These are phyloP conservation scores for Nannobrachium achirus DNA, from an alignment of 2,113 vertebrate species.

Conservation along the genomic window DNA sequence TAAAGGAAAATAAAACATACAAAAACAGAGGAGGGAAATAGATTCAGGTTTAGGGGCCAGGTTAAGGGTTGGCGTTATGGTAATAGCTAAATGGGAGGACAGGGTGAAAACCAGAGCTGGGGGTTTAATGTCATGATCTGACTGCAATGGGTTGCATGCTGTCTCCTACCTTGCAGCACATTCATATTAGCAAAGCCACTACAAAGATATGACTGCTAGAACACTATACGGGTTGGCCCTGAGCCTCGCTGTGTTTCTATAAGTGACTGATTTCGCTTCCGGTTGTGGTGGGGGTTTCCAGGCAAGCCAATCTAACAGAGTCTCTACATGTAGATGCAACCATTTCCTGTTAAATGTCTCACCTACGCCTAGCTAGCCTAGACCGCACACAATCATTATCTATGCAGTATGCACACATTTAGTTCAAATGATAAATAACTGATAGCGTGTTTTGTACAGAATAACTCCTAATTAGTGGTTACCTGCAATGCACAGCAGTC, in stretches of 20 bases:
- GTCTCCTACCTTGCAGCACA: slow-evolving; percentile 15
- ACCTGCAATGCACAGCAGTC: background rate
- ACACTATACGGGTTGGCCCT: slow-evolving; percentile 24
- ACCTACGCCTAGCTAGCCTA: slow-evolving; percentile 45
- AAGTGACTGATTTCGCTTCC: slow-evolving; percentile 63
- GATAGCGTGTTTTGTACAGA: background rate
- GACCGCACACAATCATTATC: slow-evolving; percentile 15
- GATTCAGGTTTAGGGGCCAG: background rate
- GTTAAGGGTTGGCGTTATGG: slow-evolving; percentile 6
- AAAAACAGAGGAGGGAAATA: slow-evolving; percentile 18
- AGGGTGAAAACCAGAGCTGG: slow-evolving; percentile 8
- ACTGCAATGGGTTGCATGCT: slow-evolving; percentile 5
- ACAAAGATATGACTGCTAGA: slow-evolving; percentile 16
- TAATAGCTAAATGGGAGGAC: slow-evolving; percentile 21
- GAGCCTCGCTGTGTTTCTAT: slow-evolving; percentile 47
- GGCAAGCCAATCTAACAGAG: slow-evolving; percentile 58
- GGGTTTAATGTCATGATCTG: background rate
- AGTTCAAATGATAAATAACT: slow-evolving; percentile 5
- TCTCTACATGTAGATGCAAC: slow-evolving; percentile 60
- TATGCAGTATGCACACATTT: background rate
- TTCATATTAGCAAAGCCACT: slow-evolving; percentile 25
- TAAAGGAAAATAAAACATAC: slow-evolving; percentile 2
- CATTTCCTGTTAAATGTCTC: slow-evolving; percentile 73
- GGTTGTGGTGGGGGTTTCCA: slow-evolving; percentile 73
- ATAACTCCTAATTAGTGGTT: background rate